Evolutionary conservation across 2,797 vertebrate species (phyloP).

Genomic region (Oophaga sylvatica): DNA sequence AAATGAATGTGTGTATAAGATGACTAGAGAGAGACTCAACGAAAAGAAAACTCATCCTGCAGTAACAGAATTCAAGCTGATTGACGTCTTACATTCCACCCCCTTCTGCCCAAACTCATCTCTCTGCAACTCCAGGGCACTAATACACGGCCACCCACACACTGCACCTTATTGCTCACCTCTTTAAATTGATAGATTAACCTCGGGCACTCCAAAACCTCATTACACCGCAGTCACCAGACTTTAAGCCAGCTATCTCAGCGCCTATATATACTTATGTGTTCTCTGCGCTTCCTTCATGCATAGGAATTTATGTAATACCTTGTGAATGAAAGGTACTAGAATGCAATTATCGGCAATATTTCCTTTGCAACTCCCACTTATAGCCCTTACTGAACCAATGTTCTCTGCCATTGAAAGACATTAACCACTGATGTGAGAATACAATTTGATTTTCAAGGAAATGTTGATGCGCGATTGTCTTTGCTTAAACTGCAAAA

Average conservation of each 20-base stretch:
- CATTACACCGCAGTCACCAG: neutral
- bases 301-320: neutral
- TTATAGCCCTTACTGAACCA: neutral
- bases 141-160: slow-evolving; percentile 31
- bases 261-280: slow-evolving; percentile 4
- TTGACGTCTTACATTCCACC: neutral
- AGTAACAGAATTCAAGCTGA: neutral
- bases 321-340: neutral
- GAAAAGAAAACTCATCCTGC: neutral
- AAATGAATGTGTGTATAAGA: neutral
- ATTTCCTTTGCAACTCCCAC: neutral
- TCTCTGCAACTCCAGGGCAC: slow-evolving; percentile 27
- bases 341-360: neutral
- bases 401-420: neutral
- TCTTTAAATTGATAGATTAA: slow-evolving; percentile 56
- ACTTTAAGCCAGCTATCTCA: neutral
- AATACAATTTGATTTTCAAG: neutral
- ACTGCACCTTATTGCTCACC: slow-evolving; percentile 25
- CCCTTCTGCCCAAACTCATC: neutral
- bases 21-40: neutral
- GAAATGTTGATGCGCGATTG: neutral
- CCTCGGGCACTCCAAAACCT: slow-evolving; percentile 32
- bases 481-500: neutral
- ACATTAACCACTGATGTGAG: neutral
- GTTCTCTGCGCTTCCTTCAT: neutral